Evolutionary conservation across 2,797 vertebrate genomes (phyloP).

Genomic region (Cuculus canorus): DNA sequence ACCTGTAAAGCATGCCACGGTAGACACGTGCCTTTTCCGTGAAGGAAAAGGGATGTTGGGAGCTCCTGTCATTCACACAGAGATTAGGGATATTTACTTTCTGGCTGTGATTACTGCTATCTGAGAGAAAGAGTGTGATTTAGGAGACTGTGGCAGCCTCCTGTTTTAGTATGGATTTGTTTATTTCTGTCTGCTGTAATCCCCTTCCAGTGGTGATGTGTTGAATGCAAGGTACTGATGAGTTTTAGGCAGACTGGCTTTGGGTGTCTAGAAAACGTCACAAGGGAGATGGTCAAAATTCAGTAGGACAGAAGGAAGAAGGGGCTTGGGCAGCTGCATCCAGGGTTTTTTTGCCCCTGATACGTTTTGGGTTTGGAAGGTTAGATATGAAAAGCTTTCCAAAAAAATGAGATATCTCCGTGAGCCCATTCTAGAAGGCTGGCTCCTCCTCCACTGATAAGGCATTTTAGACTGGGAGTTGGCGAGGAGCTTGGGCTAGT

Average conservation of each 20-base stretch:
- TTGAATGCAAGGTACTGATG: neutral
- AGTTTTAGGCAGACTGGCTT: neutral
- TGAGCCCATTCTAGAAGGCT: neutral
- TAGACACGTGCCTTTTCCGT: neutral
- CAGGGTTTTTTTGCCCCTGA: accelerated
- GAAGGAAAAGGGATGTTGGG: neutral
- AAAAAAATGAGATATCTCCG: neutral
- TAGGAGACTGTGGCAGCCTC: neutral
- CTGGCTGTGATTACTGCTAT: neutral
- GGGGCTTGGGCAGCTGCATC: neutral
- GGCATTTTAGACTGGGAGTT: neutral
- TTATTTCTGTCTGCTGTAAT: neutral
- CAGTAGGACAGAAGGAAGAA: neutral
- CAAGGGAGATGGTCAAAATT: neutral
- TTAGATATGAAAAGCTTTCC: neutral
- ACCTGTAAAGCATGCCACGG: neutral
- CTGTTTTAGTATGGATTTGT: neutral
- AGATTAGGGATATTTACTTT: neutral
- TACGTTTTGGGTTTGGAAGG: neutral
- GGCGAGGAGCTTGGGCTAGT: neutral
- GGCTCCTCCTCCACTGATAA: neutral
- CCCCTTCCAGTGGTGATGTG: neutral
- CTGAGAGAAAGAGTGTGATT: neutral
- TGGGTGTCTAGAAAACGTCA: neutral
- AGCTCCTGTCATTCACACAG: neutral